These are phyloP conservation scores for Lasiommata megera DNA, from an alignment of 2,888 invertebrate species.

Conservation along the genomic window DNA sequence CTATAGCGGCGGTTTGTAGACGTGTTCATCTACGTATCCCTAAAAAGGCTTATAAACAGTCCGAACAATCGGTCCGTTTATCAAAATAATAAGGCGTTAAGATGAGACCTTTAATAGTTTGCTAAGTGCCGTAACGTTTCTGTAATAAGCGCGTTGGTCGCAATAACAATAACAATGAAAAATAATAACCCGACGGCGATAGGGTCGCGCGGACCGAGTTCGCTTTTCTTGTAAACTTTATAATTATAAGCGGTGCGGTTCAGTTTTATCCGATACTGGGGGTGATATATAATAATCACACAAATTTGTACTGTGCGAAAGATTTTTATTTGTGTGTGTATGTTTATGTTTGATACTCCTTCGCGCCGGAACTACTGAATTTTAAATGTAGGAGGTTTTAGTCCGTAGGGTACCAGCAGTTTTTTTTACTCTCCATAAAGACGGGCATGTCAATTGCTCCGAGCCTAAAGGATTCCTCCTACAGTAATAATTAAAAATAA, in stretches of 20 bases:
- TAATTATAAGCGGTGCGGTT: conserved; percentile 18
- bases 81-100: conserved; percentile 66
- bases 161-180: conserved; percentile 65
- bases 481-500: no score
- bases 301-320: no score
- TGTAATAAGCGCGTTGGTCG: conserved; percentile 57
- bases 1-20: no score
- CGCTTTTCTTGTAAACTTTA: conserved; percentile 34
- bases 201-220: conserved; percentile 31
- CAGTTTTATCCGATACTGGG: conserved; percentile 13
- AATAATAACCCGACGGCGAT: conserved; percentile 60
- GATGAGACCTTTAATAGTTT: conserved; percentile 72
- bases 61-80: conserved; percentile 55
- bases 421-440: no score
- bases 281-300: no score
- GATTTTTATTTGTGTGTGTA: no score
- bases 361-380: no score
- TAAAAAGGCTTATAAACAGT: conserved; percentile 33
- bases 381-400: no score
- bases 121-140: conserved; percentile 67
- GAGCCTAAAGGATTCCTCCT: no score
- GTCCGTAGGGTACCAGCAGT: no score
- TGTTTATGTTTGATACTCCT: no score
- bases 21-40: neutral
- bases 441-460: no score